Base-by-base conservation (phyloP, 2,113 vertebrate genomes). In the Tupaia chinensis region DNA sequence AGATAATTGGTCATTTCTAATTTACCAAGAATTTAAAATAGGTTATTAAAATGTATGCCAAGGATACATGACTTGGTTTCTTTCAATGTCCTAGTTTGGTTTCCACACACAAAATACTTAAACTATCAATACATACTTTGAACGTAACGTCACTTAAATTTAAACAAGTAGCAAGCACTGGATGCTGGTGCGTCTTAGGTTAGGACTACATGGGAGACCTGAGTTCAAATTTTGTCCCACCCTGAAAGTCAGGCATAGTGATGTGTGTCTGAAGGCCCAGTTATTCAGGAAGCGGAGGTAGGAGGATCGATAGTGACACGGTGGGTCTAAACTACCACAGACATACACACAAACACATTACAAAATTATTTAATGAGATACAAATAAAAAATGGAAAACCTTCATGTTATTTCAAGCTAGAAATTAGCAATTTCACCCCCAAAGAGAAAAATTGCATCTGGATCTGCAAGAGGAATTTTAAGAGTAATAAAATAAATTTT, bases 21-120 rank as follows among this genome's bases (percentile, higher is more conserved):
- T 83, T 94, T 94, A 95, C 13, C 70, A 78, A 87, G 25, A 81
- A 73, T 23, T 95, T 85, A 56, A 73, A 78, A 63, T 25, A 27
- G 14, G 66, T 19, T 81, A 87, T 56, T 9, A 29, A 72, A 83
- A 77, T 84, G 22, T 81, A 87, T 74, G 60, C 14, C 9, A 87
- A 92, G 77, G 9, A 60, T 90, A 53, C 19, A n/a, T 58, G 32
- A 82, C 20, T 88, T 69, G 16, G 7, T 84, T 87, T 85, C n/a
- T 72, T 81, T 87, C 44, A 68, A 15, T 29, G 14, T 60, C 84
- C 5, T 68, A 65, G 17, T 54, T 63, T 69, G 68, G 15, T 17
- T 60, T 85, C 13, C 9, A 77, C 20, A 85, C n/a, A 53, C 34
- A 63, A 58, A 27, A 69, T 32, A 79, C 4, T 63, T 20, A 29